Base-by-base conservation (phyloP, 2,797 vertebrate species). In the Chelmon rostratus region DNA sequence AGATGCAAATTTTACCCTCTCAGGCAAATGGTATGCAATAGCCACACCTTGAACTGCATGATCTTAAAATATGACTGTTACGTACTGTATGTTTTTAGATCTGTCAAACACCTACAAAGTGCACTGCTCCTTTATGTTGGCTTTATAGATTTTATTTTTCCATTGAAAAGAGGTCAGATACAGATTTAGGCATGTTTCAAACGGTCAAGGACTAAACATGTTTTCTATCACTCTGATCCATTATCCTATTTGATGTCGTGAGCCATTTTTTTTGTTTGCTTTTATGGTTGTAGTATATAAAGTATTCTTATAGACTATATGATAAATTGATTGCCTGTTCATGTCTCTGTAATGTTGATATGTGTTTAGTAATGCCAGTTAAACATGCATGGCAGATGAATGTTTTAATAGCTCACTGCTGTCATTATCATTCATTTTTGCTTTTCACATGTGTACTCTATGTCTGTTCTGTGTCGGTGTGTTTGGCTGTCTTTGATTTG, bases 21-120 rank as follows among this genome's bases (percentile, higher is more conserved):
- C 47, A 58, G 38, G 19, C 19, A 66, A 53, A 57, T 18, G 1
- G 5, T 37, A 50, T 70, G 6, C 8, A 2, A 1, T 28, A 18
- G 9, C 38, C 5, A 12, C 12, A 40, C 5, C 28, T 46, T 57
- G 16, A 49, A 59, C 33, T 38, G 4, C 56, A 4, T 57, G 10
- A n/a, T 53, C 2, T 25, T 62, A 21, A 49, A 38, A 65, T 47
- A 44, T 46, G 31, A 50, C 42, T 7, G 5, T 5, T 46, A 5
- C 19, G 50, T 37, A n/a, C n/a, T 44, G 11, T 44, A 13, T 72
- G 42, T 67, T 61, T 72, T 74, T 59, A 67, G 77, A 86, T 92
- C 92, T 92, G 94, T 94, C 93, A 94, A 93, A 92, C 88, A 86
- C 67, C 70, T 86, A 84, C 87, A 88, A 75, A 47, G 28, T 67